Evolutionary conservation across 2,888 invertebrate species (phyloP), one percentile per base, ranked within the genome.

Genomic region (Epinotia demarniana): DNA sequence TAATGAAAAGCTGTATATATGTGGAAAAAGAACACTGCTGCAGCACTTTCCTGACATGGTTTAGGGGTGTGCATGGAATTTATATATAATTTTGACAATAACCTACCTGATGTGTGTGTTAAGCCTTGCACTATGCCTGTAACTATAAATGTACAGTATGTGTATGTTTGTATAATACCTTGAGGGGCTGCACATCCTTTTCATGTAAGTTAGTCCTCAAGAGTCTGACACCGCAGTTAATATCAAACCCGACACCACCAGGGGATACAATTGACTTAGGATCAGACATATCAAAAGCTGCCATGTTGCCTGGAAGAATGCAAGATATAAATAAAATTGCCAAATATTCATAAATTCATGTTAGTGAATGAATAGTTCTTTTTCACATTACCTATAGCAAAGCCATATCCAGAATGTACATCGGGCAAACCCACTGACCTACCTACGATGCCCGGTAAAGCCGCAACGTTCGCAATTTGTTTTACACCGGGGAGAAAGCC

Each of bases 381-480:
- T 23, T 18, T 58, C 33, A 27, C 9, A 18, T 23, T 94, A 96
- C 97, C 99, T 88, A 99, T 99, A 16, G 99, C 99, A 95, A 99
- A 99, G 71, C 99, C 99, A 94, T 99, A 99, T 18, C 99, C 99
- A 5, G 99, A 98, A 91, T 99, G 99, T 19, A 99, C 96, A 93
- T 99, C 99, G 0, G 99, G 99, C 76, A 99, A 94, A 3, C 99
- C 99, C 75, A 99, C 97, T 0, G 99, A 99, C 81, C 94, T 95
- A 64, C 98, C 98, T 16, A 99, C 99, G 80, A 99, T 99, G 1
- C 99, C 99, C 13, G 99, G 99, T 76, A 99, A 93, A 0, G 99
- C 99, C 49, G 99, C 99, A 46, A 99, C 99, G 94, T 99, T 99
- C 4, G 98, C 99, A 78, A 99, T 99, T 92, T 99, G 99, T 92